Base-by-base conservation (phyloP, 2,888 invertebrate genomes). In the Rotaria sp. region DNA sequence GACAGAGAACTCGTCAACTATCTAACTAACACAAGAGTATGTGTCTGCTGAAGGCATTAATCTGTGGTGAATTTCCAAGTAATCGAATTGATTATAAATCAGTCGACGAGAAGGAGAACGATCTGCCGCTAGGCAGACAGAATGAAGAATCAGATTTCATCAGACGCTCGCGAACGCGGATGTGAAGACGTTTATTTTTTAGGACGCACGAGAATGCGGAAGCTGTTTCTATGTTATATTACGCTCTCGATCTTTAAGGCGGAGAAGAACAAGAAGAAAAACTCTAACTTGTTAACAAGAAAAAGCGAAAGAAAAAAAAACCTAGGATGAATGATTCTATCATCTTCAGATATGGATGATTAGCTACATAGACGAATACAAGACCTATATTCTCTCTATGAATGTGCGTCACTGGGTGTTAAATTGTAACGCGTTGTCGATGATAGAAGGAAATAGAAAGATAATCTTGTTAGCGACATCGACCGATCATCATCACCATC, bases 81-180 rank as follows among this genome's bases (percentile, higher is more conserved):
- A 74, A 74, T 74, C 38, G 74, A 74, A 74, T 74, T 74, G 74
- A 74, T 74, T 74, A 74, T 74, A 74, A 74, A 74, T 74, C 35
- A 74, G 74, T 57, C 57, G 74, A 74, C 38, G 38, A 74, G 74
- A 57, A 57, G 57, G n/a, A 57, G 57, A 57, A 57, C 57, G 57
- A 57, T 57, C n/a, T n/a, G 57, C 57, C 57, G 57, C 57, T 57
- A 57, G 57, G 57, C 57, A 57, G 57, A 57, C 57, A 57, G 57
- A 74, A 74, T 74, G 38, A 74, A 74, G 74, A 74, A 74, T 74
- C 74, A 74, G 74, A 74, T 74, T 74, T 74, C 74, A 74, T 74
- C 57, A 57, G 57, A 57, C n/a, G 57, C 57, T 7, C n/a, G 57
- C n/a, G n/a, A 57, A n/a, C 26, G 57, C n/a, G 4, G 57, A n/a